Conservation (phyloP, 2,888 invertebrate species). For the Diloba caeruleocephala region DNA sequence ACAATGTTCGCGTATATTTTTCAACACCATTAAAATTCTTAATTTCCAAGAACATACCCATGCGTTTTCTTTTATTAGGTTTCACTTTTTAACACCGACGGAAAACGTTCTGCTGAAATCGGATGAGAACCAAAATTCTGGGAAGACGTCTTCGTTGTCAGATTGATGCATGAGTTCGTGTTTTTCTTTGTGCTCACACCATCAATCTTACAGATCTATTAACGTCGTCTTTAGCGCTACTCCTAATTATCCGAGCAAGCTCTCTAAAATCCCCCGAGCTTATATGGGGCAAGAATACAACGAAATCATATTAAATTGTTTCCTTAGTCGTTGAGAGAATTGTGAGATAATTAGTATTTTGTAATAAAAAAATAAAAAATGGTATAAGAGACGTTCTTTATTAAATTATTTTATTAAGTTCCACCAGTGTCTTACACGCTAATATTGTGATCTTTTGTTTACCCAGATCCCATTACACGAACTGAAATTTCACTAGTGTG, state of each 20-base stretch:
- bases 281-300: constrained; percentile 57
- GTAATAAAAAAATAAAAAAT: background rate
- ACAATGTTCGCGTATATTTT: too few species aligned
- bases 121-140: constrained; percentile 51
- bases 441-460: too few species aligned
- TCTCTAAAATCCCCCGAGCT: constrained; percentile 65
- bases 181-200: constrained; percentile 76
- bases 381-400: too few species aligned
- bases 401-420: too few species aligned
- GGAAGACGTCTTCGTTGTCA: constrained; percentile 67
- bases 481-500: too few species aligned
- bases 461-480: too few species aligned
- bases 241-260: constrained; percentile 78
- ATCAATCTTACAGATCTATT: constrained; percentile 82
- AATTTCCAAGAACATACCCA: constrained; percentile 2
- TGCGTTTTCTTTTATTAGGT: constrained; percentile 18
- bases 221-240: constrained; percentile 78
- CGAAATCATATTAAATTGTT: constrained; percentile 60
- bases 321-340: constrained; percentile 42
- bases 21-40: too few species aligned
- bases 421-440: too few species aligned
- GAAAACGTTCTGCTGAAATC: constrained; percentile 46
- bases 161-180: constrained; percentile 81
- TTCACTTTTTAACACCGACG: constrained; percentile 19
- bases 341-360: constrained; percentile 24